Conservation (phyloP, 2,888 invertebrate species). For the Apamea anceps region DNA sequence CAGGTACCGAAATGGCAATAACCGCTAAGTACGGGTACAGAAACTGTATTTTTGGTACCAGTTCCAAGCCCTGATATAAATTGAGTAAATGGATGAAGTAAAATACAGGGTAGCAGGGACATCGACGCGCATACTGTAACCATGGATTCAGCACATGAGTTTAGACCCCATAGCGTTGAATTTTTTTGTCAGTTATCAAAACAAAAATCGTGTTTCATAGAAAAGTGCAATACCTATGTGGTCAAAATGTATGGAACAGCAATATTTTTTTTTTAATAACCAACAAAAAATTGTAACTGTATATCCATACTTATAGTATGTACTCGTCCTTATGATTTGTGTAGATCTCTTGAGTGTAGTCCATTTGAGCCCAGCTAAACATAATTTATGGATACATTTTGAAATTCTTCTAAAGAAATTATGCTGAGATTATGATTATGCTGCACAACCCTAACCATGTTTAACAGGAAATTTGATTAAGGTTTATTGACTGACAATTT, state of each 20-base stretch:
- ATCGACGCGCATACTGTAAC: no score
- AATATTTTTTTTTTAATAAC: no score
- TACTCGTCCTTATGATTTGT: constrained; percentile 1
- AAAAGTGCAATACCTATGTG: no score
- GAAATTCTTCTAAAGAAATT: constrained; percentile 1
- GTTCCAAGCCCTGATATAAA: neutral
- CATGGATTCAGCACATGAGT: no score
- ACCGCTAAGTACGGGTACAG: neutral
- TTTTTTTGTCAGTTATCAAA: no score
- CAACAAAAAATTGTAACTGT: no score
- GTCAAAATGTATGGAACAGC: no score
- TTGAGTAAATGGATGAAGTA: neutral
- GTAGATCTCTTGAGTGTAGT: neutral
- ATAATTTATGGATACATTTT: neutral
- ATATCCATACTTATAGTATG: neutral
- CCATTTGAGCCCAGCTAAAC: neutral
- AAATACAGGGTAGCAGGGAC: neutral
- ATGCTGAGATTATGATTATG: neutral
- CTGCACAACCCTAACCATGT: neutral
- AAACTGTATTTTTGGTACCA: no score
- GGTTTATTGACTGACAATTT: neutral
- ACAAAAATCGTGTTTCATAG: no score
- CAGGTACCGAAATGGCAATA: neutral
- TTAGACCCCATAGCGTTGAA: no score
- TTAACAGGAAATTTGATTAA: constrained; percentile 2